These are phyloP conservation scores for Verasper variegatus DNA, from an alignment of 2,113 vertebrate genomes.

Conservation along the genomic window DNA sequence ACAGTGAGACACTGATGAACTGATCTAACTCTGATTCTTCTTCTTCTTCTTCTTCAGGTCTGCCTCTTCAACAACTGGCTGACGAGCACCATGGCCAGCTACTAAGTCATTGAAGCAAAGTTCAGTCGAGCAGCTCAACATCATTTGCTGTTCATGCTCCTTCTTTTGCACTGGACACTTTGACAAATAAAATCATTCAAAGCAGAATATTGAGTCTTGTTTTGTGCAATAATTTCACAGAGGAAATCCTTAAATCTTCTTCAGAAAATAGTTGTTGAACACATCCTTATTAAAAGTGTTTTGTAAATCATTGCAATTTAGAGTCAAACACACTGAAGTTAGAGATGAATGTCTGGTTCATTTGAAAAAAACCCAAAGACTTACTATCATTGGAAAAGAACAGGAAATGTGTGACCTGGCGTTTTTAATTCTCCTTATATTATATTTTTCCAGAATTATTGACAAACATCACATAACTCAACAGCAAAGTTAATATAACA, in stretches of 20 bases:
- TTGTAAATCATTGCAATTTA: not conserved
- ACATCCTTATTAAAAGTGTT: not conserved
- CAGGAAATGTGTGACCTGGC: not conserved
- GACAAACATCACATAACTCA: too few relatives aligned
- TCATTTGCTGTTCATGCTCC: not conserved
- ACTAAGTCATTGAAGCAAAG: slow-evolving; percentile 50
- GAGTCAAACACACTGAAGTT: not conserved
- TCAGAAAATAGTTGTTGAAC: too few relatives aligned
- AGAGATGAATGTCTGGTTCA: not conserved
- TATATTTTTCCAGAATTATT: too few relatives aligned
- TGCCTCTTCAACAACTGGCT: slow-evolving; percentile 76
- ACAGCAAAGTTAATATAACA: too few relatives aligned
- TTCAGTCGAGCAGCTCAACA: not conserved
- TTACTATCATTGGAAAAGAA: too few relatives aligned
- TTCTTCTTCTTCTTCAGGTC: slow-evolving; percentile 54
- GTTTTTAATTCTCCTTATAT: too few relatives aligned
- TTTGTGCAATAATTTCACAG: not conserved
- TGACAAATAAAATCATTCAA: not conserved
- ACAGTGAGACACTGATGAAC: slow-evolving; percentile 28
- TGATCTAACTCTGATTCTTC: not conserved
- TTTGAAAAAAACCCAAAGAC: too few relatives aligned
- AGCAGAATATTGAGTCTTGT: not conserved
- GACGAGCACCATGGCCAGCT: slow-evolving; percentile 59
- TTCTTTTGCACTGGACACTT: too few relatives aligned
- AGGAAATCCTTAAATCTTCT: too few relatives aligned